These are phyloP conservation scores for Gymnocheta viridis DNA, from an alignment of 2,888 invertebrate genomes.

Conservation along the genomic window DNA sequence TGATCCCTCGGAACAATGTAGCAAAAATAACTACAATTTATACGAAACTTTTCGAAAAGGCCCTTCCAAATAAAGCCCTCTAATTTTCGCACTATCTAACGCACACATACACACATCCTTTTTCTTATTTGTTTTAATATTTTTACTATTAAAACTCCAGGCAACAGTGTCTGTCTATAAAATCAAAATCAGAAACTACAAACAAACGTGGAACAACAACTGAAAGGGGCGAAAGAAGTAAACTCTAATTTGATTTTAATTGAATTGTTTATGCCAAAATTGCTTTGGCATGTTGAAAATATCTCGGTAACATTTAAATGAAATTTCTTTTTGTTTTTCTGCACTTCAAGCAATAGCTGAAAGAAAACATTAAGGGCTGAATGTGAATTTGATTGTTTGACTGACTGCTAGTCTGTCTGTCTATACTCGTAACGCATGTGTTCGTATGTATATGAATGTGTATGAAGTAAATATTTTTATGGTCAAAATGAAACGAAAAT, in stretches of 20 bases:
- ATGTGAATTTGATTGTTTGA: conserved; percentile 21
- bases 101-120: too few species aligned
- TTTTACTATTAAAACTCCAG: too few species aligned
- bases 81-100: too few species aligned
- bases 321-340: neutral
- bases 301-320: conserved; percentile 4
- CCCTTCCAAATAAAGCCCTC: too few species aligned
- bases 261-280: conserved; percentile 67
- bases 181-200: conserved; percentile 23
- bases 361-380: conserved; percentile 21
- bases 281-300: conserved; percentile 51
- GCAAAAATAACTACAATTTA: too few species aligned
- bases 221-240: neutral
- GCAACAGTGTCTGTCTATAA: conserved; percentile 3
- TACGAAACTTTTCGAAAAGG: too few species aligned
- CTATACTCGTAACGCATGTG: neutral
- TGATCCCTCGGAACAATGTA: too few species aligned
- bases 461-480: conserved; percentile 11
- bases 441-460: neutral
- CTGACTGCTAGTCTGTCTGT: conserved; percentile 27
- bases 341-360: neutral
- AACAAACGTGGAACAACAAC: neutral
- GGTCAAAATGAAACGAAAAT: conserved; percentile 51
- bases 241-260: conserved; percentile 67
- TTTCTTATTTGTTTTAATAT: too few species aligned